Evolutionary conservation across 1,140 invertebrate genomes (phyloP).

Genomic region (Liolophura sinensis): DNA sequence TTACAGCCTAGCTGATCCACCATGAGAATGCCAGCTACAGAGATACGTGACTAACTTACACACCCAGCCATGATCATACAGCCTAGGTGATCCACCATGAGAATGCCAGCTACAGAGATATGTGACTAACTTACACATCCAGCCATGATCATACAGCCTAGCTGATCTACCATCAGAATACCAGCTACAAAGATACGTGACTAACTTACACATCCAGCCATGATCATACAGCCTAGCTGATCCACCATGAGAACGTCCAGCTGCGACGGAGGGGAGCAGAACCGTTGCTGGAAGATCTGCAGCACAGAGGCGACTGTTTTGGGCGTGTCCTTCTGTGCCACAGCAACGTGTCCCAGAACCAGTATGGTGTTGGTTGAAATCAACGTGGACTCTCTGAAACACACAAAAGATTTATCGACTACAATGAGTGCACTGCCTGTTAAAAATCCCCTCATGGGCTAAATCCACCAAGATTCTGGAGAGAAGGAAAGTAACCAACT

Average conservation of each 20-base stretch:
- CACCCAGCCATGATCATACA: constrained; percentile 89
- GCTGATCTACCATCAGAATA: too few relatives aligned
- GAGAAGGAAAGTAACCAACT: too few relatives aligned
- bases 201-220: constrained; percentile 67
- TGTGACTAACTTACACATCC: background rate
- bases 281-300: constrained; percentile 95
- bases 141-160: background rate
- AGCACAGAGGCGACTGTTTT: constrained; percentile 87
- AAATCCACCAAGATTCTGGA: too few relatives aligned
- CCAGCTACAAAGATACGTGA: background rate
- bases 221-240: constrained; percentile 95
- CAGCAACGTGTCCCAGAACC: constrained; percentile 95
- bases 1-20: constrained; percentile 97
- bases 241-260: constrained; percentile 95
- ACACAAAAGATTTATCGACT: constrained; percentile 5
- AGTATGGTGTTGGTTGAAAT: constrained; percentile 97
- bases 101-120: constrained; percentile 65
- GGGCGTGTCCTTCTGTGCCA: constrained; percentile 86
- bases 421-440: background rate
- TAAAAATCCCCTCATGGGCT: too few relatives aligned
- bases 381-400: constrained; percentile 78
- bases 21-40: constrained; percentile 77
- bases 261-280: constrained; percentile 83
- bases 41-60: constrained; percentile 42
- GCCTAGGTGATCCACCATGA: constrained; percentile 96